These are phyloP conservation scores for Phalera bucephala DNA, from an alignment of 2,888 invertebrate genomes.

Conservation along the genomic window DNA sequence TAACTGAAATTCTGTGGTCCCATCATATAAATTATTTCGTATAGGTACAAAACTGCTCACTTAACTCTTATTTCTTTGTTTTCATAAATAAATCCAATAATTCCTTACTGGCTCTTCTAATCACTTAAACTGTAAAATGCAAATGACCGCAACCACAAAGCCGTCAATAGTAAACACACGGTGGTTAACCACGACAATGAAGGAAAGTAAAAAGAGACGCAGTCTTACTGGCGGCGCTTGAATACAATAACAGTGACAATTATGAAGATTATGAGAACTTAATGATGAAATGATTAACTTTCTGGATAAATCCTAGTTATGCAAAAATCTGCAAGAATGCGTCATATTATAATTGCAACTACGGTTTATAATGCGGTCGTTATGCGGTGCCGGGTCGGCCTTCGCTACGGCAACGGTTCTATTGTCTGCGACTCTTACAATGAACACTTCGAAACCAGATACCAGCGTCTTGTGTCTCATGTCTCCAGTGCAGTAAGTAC, in stretches of 20 bases:
- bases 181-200: slow-evolving; percentile 26
- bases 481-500: slow-evolving; percentile 62
- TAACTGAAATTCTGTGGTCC: too few relatives aligned
- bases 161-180: slow-evolving; percentile 18
- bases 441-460: slow-evolving; percentile 76
- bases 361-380: slow-evolving; percentile 62
- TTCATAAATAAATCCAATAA: neutral
- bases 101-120: neutral
- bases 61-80: too few relatives aligned
- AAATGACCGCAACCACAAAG: slow-evolving; percentile 22
- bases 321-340: slow-evolving; percentile 35
- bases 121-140: slow-evolving; percentile 8
- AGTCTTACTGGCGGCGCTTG: slow-evolving; percentile 12
- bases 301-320: slow-evolving; percentile 26
- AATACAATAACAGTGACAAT: slow-evolving; percentile 18
- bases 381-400: slow-evolving; percentile 71
- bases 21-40: too few relatives aligned
- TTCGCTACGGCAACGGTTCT: slow-evolving; percentile 73
- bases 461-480: slow-evolving; percentile 61
- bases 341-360: slow-evolving; percentile 41
- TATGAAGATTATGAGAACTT: slow-evolving; percentile 15
- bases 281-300: slow-evolving; percentile 13
- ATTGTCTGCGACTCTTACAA: slow-evolving; percentile 68
- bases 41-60: too few relatives aligned
- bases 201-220: slow-evolving; percentile 11